Base-by-base conservation (phyloP, 2,113 vertebrate genomes). In the Theropithecus gelada region DNA sequence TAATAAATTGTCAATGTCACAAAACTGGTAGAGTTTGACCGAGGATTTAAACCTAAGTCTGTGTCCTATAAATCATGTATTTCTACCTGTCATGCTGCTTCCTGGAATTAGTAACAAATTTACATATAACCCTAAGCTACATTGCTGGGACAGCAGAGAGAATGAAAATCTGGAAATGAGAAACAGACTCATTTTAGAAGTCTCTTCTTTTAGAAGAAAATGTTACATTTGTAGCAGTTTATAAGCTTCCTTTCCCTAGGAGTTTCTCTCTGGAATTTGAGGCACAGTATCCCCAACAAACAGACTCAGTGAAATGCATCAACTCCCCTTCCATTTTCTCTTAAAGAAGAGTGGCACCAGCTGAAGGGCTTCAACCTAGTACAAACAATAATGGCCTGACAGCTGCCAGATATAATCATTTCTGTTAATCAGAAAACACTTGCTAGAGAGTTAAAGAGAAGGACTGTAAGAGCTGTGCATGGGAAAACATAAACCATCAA, bases 381-480 rank as follows among this genome's bases (percentile, higher is more conserved):
- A 66, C 11, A 50, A 92, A 55, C 6, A 83, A 48, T 43, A 57
- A 22, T n/a, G 48, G 3, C 30, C 16, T 40, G 55, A 55, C 35
- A 70, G 22, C 25, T 6, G 75, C n/a, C 43, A 84, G 50, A 75
- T 55, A n/a, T 7, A 80, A 50, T 92, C 30, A 38, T 83, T 88
- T 94, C 40, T 92, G n/a, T 88, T 83, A 61, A 61, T 55, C 17
- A 84, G 83, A 88, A 79, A 92, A 73, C n/a, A 59, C 30, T 35
- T 68, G 27, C 64, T 68, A 16, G 27, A 59, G 3, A 79, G 0
- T 84, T 84, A 76, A 83, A 96, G 52, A 66, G 25, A 95, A 73
- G 32, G 18, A 4, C 7, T 35, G 6, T 45, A n/a, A 48, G 4
- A 2, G 0, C 55, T 48, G 2, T 50, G 35, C 8, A n/a, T n/a